A percentile compares a stretch with the other conserved stretches of the same genome.
Conservation (phyloP, 2,888 invertebrate species). For the Coleophora flavipennella region DNA sequence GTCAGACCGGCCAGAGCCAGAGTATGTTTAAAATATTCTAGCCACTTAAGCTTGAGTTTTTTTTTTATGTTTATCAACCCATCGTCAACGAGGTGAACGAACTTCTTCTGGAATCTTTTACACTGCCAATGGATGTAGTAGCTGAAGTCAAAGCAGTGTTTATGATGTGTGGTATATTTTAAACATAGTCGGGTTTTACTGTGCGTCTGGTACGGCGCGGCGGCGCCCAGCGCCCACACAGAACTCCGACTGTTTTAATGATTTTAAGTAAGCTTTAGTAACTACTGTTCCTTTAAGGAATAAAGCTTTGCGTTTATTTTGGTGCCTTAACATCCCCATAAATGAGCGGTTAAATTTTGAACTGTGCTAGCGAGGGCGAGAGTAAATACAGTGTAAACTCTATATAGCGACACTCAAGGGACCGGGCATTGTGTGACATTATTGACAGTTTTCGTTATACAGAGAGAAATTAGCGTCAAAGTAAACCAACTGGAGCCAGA, state of each 20-base stretch:
- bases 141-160: constrained; percentile 21
- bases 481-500: no score
- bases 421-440: no score
- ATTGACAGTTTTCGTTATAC: no score
- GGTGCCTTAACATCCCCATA: no score
- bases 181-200: constrained; percentile 19
- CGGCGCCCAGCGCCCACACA: constrained; percentile 31
- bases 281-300: constrained; percentile 20
- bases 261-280: constrained; percentile 23
- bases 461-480: no score
- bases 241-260: constrained; percentile 32
- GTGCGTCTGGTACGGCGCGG: constrained; percentile 10
- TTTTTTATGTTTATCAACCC: constrained; percentile 25
- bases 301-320: constrained; percentile 15
- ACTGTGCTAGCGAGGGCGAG: no score
- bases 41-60: constrained; percentile 13
- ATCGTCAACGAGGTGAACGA: constrained; percentile 39
- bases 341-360: no score
- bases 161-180: constrained; percentile 19
- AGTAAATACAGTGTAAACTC: no score
- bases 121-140: constrained; percentile 25
- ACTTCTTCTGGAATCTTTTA: constrained; percentile 33
- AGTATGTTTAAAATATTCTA: constrained; percentile 15
- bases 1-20: not conserved
- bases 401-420: no score